Evolutionary conservation across 2,113 vertebrate genomes (phyloP).

Genomic region (Sus scrofa): T2T-Sscrofa CM000814.6:131649001-131649500

Average conservation of each 20-base stretch:
- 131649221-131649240: neutral
- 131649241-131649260: neutral
- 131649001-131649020: neutral
- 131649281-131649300: fast-evolving
- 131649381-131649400: neutral
- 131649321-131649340: neutral
- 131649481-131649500: neutral
- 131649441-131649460: neutral
- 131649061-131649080: neutral
- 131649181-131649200: neutral
- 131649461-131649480: neutral
- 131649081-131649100: neutral
- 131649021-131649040: neutral
- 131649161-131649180: neutral
- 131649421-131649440: neutral
- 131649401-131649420: neutral
- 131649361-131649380: neutral
- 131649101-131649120: neutral
- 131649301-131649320: neutral
- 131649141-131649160: neutral
- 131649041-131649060: neutral
- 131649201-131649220: neutral
- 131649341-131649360: neutral
- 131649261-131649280: neutral
- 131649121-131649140: neutral